Conservation (phyloP, 2,113 vertebrate genomes). For the Meleagris gallopavo region DNA sequence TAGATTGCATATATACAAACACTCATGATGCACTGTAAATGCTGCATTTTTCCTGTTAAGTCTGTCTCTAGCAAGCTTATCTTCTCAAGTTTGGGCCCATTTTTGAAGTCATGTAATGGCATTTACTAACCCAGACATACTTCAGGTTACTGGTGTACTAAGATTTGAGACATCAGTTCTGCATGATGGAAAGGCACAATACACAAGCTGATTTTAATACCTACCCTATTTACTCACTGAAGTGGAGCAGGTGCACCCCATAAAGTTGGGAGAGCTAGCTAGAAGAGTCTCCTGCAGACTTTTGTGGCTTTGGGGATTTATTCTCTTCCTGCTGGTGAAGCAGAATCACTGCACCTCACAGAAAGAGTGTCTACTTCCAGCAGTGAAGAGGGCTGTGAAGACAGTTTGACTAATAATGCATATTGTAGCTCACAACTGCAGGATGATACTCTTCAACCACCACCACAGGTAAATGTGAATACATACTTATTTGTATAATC, state of each 20-base stretch:
- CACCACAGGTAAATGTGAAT: background rate
- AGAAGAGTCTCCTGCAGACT: background rate
- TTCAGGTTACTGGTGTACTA: background rate
- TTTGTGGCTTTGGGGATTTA: background rate
- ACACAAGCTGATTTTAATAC: background rate
- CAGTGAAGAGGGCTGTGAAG: background rate
- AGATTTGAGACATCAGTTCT: background rate
- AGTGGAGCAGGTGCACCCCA: background rate
- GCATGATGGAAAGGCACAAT: accelerated
- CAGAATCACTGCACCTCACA: background rate
- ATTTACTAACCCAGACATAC: background rate
- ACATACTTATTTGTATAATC: background rate
- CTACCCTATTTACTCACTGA: background rate
- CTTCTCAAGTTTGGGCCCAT: background rate
- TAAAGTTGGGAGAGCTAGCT: accelerated
- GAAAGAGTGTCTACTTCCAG: background rate
- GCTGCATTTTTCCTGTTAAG: slow-evolving; percentile 23
- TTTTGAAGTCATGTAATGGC: background rate
- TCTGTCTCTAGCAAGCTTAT: slow-evolving; percentile 31
- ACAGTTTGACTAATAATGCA: background rate
- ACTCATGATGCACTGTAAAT: slow-evolving; percentile 55
- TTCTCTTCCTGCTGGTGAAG: background rate
- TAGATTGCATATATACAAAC: slow-evolving; percentile 58
- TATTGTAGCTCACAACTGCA: background rate
- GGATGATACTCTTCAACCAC: background rate